These are phyloP conservation scores for Drosophila atroscutellata DNA, from an alignment of 2,888 invertebrate genomes.

Conservation along the genomic window DNA sequence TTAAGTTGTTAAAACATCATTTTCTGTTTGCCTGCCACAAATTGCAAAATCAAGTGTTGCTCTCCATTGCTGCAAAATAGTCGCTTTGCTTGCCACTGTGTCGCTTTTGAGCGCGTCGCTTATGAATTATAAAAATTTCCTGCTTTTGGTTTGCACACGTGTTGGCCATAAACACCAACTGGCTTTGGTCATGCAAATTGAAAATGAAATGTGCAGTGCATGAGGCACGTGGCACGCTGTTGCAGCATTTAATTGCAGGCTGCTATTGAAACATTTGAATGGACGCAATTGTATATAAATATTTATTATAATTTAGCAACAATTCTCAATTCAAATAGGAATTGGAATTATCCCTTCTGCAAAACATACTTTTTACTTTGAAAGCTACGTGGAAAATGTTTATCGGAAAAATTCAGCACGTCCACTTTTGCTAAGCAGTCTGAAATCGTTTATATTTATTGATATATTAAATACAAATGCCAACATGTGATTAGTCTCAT, in stretches of 20 bases:
- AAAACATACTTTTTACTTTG: neutral
- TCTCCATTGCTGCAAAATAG: conserved; percentile 27
- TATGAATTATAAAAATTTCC: conserved; percentile 72
- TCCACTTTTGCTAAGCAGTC: neutral
- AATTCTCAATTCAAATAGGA: neutral
- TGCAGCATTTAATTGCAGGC: neutral
- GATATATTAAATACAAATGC: neutral
- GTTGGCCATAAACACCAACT: conserved; percentile 68
- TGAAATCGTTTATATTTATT: neutral
- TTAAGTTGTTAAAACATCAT: conserved; percentile 73
- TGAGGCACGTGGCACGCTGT: conserved; percentile 13
- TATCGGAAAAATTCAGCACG: neutral
- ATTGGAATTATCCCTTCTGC: neutral
- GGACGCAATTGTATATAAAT: neutral
- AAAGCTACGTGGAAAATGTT: neutral
- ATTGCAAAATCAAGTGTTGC: conserved; percentile 59
- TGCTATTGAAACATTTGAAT: conserved; percentile 12
- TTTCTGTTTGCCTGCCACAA: conserved; percentile 44
- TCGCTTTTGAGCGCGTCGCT: conserved; percentile 36
- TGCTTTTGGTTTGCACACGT: conserved; percentile 62
- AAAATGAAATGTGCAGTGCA: conserved; percentile 70
- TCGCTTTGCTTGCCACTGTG: conserved; percentile 4
- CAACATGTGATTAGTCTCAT: neutral
- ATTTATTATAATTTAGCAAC: neutral
- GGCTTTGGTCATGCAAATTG: conserved; percentile 70